Base-by-base conservation (phyloP, 37 sponge, comb jelly and placozoan species). In the Aphrocallistes beatrix region DNA sequence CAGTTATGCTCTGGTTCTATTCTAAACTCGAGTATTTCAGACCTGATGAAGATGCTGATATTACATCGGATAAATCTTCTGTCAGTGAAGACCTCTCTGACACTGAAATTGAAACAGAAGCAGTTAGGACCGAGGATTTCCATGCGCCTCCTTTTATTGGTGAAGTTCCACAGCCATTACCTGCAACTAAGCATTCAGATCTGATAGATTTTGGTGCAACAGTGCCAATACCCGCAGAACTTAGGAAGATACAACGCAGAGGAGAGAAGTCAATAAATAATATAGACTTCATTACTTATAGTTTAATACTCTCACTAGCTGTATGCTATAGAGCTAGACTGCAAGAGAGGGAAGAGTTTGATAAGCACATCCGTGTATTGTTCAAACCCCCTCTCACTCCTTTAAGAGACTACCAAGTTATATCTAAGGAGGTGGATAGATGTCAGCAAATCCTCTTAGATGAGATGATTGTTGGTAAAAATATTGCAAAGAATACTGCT, bases 401-500 rank as follows among this genome's bases (percentile, higher is more conserved):
- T 25, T 25, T 60, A 8, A 60, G 3, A 25, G 75, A 60, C 34
- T 28, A 13, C 21, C 34, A 32, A 28, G 34, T 60, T 60, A 60
- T 60, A 19, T 30, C 10, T 13, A 28, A 13, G n/a, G 75, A 60
- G 21, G 75, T 60, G 8, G 75, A 36, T 51, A 94, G 94, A 50
- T 93, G 91, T 84, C 92, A 96, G 85, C 84, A 88, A 30, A 90
- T 91, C 21, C 51, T 96, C 0, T 85, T 96, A 51, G 88, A 92
- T 23, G 88, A 86, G 39, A 90, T 96, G 90, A 42, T 51, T 16
- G 89, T 96, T 36, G 92, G 90, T 23, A 83, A 87, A 3, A 91
- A 93, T 42, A 91, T 97, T 83, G 98, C 95, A 39, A 87, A 86
- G 81, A 97, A 97, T 90, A 87, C 89, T 39, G 98, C 98, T 49